Conservation (phyloP, 2,888 invertebrate genomes). For the Merodon equestris region DNA sequence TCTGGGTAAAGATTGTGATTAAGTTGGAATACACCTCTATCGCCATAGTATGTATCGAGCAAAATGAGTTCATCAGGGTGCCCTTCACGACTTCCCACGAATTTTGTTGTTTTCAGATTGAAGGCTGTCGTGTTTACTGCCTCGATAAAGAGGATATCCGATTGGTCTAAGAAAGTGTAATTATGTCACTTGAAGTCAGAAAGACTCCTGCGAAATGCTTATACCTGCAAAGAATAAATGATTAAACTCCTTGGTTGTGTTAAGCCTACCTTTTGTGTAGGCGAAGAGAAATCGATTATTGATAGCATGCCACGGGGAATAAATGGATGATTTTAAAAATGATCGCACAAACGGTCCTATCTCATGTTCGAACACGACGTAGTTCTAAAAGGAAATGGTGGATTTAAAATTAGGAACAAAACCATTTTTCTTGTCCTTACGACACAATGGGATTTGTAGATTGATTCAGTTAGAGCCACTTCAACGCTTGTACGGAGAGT, state of each 20-base stretch:
- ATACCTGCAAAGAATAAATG: constrained; percentile 72
- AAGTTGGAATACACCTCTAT: constrained; percentile 22
- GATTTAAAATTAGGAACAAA: too few relatives aligned
- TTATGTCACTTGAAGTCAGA: background rate
- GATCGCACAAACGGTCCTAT: constrained; percentile 71
- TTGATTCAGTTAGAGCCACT: too few relatives aligned
- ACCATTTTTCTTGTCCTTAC: too few relatives aligned
- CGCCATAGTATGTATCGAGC: constrained; percentile 70
- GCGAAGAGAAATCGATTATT: constrained; percentile 72
- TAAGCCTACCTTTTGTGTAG: constrained; percentile 69
- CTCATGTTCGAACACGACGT: constrained; percentile 74
- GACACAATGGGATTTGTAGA: too few relatives aligned
- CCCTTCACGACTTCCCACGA: constrained; percentile 70
- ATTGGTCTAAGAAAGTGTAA: constrained; percentile 72
- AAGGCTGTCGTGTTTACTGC: constrained; percentile 70
- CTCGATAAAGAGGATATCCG: constrained; percentile 73
- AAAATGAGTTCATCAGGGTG: constrained; percentile 66
- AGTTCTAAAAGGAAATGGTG: constrained; percentile 70
- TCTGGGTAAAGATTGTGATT: constrained; percentile 65
- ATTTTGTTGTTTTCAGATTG: constrained; percentile 74
- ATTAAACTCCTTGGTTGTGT: constrained; percentile 34
- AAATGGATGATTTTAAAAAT: constrained; percentile 72
- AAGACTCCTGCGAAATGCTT: background rate
- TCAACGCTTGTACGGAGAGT: too few relatives aligned
- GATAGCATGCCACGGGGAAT: constrained; percentile 73